These are phyloP conservation scores for Loris lydekkerianus DNA, from an alignment of 2,797 vertebrate genomes.

Conservation along the genomic window DNA sequence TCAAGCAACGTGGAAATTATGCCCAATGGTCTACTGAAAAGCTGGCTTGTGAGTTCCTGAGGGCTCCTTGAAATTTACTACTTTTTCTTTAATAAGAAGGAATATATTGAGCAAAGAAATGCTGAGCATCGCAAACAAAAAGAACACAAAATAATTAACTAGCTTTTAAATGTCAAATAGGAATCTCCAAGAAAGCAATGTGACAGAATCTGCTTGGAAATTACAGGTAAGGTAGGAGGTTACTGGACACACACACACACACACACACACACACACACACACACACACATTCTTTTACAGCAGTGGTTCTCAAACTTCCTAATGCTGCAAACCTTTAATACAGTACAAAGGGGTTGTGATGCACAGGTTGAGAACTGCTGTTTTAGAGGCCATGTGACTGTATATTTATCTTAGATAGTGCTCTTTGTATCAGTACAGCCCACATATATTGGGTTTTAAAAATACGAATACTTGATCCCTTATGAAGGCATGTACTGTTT, in stretches of 20 bases:
- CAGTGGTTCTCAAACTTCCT: too few relatives aligned
- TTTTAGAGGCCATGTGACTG: neutral
- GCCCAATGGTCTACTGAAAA: neutral
- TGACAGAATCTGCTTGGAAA: neutral
- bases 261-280: neutral
- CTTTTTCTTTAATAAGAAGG: conserved; percentile 68
- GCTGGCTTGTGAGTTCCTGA: conserved; percentile 57
- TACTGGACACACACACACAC: too few relatives aligned
- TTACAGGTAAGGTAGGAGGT: neutral
- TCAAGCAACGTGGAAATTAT: conserved; percentile 16
- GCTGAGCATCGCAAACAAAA: conserved; percentile 53
- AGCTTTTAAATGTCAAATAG: conserved; percentile 35
- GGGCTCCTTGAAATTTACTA: neutral
- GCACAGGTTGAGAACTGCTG: too few relatives aligned
- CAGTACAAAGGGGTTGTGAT: too few relatives aligned
- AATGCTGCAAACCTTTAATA: too few relatives aligned
- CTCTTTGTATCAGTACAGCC: neutral
- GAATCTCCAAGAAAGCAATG: conserved; percentile 53
- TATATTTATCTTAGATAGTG: neutral
- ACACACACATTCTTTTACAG: neutral
- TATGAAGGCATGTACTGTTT: neutral
- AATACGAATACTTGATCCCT: neutral
- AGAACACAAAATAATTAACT: conserved; percentile 44
- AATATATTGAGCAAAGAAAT: conserved; percentile 50
- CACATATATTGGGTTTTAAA: neutral